Conservation (phyloP, 2,888 invertebrate species). For the Lithophane socia region DNA sequence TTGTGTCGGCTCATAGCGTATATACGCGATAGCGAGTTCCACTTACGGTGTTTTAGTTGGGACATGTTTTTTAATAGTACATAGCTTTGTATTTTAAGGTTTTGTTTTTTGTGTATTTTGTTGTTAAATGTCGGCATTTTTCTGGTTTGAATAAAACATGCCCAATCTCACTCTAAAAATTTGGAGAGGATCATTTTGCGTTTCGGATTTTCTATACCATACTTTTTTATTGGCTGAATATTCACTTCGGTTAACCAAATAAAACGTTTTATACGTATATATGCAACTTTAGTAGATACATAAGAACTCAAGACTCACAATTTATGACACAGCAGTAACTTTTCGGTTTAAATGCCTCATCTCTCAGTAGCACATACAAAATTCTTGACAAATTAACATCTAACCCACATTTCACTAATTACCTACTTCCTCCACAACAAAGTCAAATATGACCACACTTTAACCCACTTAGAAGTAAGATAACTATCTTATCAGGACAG, state of each 20-base stretch:
- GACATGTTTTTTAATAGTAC: conserved; percentile 16
- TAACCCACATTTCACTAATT: conserved; percentile 51
- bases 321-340: background rate
- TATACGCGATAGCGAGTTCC: conserved; percentile 64
- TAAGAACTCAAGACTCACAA: background rate
- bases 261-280: background rate
- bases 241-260: background rate
- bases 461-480: conserved; percentile 60
- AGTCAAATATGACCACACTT: conserved; percentile 53
- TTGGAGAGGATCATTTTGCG: too few species aligned
- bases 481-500: conserved; percentile 63
- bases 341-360: background rate
- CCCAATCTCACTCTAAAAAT: background rate
- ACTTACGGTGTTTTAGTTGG: conserved; percentile 59
- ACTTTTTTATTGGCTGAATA: background rate
- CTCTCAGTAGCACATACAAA: background rate
- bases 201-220: background rate
- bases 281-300: background rate
- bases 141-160: background rate
- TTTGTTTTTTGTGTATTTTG: conserved; percentile 2
- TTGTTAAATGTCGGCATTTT: background rate
- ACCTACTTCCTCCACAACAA: conserved; percentile 42
- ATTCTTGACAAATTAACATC: conserved; percentile 28
- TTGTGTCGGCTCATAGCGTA: conserved; percentile 62
- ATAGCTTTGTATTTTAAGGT: conserved; percentile 15